These are phyloP conservation scores for Brachionus manjavacas DNA, from an alignment of 1,140 invertebrate species.

Conservation along the genomic window DNA sequence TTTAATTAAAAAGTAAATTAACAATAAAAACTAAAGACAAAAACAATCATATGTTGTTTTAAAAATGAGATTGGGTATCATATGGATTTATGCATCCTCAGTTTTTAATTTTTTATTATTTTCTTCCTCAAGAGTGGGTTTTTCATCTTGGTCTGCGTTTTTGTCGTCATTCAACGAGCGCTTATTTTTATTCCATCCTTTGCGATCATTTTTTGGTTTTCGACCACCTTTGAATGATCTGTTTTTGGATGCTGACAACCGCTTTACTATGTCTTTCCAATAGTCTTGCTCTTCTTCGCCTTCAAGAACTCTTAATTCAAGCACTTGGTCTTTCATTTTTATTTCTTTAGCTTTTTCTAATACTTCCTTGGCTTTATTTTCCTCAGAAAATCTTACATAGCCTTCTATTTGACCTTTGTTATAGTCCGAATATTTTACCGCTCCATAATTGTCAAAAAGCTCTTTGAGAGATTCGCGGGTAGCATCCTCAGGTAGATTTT, in stretches of 20 bases:
- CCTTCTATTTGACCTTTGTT: constrained; percentile 29
- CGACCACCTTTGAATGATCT: not conserved
- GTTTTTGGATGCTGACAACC: not conserved
- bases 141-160: not conserved
- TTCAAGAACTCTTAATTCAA: constrained; percentile 21
- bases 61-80: not conserved
- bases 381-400: constrained; percentile 26
- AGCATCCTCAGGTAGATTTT: not conserved
- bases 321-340: not conserved
- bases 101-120: constrained; percentile 27
- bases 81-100: not conserved
- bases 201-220: not conserved
- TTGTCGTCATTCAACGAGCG: not conserved
- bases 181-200: constrained; percentile 30
- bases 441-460: constrained; percentile 1
- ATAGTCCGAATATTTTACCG: constrained; percentile 9
- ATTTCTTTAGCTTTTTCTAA: constrained; percentile 31
- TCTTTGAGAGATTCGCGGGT: constrained; percentile 42
- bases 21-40: not conserved
- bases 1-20: not conserved
- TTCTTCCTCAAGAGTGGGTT: not conserved
- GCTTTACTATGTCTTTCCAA: constrained; percentile 17
- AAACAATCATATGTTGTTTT: not conserved
- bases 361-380: constrained; percentile 10
- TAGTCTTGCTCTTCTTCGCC: constrained; percentile 38